Evolutionary conservation across 2,888 invertebrate genomes (phyloP), one percentile per base, ranked within the genome.

Genomic region (Andrena praecox): DNA sequence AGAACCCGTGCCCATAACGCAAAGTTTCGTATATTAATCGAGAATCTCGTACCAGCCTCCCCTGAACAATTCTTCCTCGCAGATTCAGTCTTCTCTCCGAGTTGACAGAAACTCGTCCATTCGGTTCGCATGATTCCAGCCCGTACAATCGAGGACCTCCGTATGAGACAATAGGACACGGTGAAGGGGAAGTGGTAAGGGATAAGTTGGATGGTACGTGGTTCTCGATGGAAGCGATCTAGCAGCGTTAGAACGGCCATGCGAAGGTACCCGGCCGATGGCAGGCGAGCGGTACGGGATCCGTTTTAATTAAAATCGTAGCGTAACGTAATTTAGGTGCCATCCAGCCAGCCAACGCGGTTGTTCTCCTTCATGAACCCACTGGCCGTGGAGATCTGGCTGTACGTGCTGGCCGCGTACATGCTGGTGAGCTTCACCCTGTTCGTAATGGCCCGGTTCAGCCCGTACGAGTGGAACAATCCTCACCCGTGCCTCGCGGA

Each of bases 281-380:
- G 70, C 83, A 78, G 83, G 83, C 31, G 68, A 83, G 72, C 72
- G 79, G 72, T 64, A 79, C 74, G 87, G 86, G 91, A 91, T 92
- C 91, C 91, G 90, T 93, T 93, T 93, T 93, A 93, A 93, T 93
- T 93, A 93, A 94, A 93, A 92, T 93, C 92, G 92, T 92, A 93
- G 93, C 91, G 91, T 93, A 91, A 92, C 90, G 85, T 92, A 92
- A 89, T 93, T 70, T 95, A 98, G 98, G 97, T 98, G 69, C 98
- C 98, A 84, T 98, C 97, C 89, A 98, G 96, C 78, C 98, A 97
- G 94, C 98, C 97, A 71, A 98, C 97, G 63, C 96, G 97, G 88
- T 96, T 97, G 82, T 99, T 99, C 96, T 98, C 98, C 92, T 99
- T 99, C 95, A 97, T 99, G 95, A 98, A 98, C 93, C 99, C 99